Evolutionary conservation across 2,113 vertebrate genomes (phyloP).

Genomic region (Corythaixoides concolor): DNA sequence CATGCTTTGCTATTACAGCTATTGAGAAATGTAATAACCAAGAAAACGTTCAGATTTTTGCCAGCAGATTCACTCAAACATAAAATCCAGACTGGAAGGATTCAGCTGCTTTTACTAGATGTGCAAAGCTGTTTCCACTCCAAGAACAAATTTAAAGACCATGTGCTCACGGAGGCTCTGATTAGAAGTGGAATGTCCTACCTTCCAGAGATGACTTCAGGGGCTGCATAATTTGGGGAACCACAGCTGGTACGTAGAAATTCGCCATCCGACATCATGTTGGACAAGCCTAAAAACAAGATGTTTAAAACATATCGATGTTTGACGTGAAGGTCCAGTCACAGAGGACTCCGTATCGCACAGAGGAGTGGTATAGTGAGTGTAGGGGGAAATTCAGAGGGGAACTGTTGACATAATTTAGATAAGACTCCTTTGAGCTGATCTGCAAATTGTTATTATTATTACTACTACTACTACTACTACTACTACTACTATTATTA

Average conservation of each 20-base stretch:
- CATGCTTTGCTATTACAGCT: not conserved
- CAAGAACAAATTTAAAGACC: not conserved
- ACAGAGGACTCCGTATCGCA: accelerated
- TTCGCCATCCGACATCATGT: slow-evolving; percentile 99
- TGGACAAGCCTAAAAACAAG: slow-evolving; percentile 87
- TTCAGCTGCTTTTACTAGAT: not conserved
- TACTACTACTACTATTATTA: too few relatives aligned
- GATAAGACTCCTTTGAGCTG: not conserved
- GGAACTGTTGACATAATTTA: not conserved
- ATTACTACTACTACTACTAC: too few relatives aligned
- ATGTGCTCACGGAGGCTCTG: not conserved
- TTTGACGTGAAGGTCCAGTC: not conserved
- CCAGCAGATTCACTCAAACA: not conserved
- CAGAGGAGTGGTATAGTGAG: not conserved
- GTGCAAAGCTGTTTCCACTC: not conserved
- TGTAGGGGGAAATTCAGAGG: not conserved
- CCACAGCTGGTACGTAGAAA: slow-evolving; percentile 97
- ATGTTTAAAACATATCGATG: not conserved
- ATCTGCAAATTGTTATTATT: not conserved
- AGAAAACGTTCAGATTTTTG: not conserved
- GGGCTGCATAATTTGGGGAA: slow-evolving; percentile 97
- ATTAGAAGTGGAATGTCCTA: slow-evolving; percentile 53
- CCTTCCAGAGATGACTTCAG: slow-evolving; percentile 99
- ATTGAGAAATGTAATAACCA: not conserved
- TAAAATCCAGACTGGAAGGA: not conserved